phyloP scores from a whole-genome alignment of 2,888 invertebrate genomes.

The Drosophila quasianomalipes region DNA sequence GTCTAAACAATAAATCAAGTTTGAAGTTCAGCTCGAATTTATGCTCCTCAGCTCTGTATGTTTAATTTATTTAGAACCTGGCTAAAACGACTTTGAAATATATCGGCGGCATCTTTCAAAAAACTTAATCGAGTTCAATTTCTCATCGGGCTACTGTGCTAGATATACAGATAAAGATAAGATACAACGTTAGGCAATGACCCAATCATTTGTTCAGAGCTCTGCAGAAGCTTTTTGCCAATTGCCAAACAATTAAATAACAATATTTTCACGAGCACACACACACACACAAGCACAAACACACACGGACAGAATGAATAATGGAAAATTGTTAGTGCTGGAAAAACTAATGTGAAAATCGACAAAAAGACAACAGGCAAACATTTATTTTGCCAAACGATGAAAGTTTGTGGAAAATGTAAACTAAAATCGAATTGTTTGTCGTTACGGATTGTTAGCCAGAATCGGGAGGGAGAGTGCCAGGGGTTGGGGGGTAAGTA shows the following conservation, averaged over 20 bases:
- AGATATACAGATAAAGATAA: slow-evolving; percentile 10
- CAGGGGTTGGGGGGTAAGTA: background rate
- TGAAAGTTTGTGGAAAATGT: slow-evolving; percentile 68
- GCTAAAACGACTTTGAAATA: slow-evolving; percentile 57
- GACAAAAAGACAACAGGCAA: slow-evolving; percentile 37
- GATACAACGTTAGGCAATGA: slow-evolving; percentile 25
- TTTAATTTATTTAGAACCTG: slow-evolving; percentile 53
- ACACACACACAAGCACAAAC: background rate
- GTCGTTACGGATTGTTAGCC: slow-evolving; percentile 64
- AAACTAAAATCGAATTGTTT: slow-evolving; percentile 72
- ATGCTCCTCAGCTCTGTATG: slow-evolving; percentile 41
- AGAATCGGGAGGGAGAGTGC: background rate
- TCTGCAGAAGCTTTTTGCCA: slow-evolving; percentile 32
- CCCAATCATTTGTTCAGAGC: slow-evolving; percentile 19
- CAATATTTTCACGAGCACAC: slow-evolving; percentile 64
- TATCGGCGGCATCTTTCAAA: slow-evolving; percentile 56
- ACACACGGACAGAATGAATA: background rate
- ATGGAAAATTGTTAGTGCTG: slow-evolving; percentile 16
- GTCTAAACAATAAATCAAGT: slow-evolving; percentile 66
- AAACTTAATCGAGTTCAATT: slow-evolving; percentile 39
- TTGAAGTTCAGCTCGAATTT: slow-evolving; percentile 43
- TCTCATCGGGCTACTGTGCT: slow-evolving; percentile 52
- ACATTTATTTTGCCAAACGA: slow-evolving; percentile 71
- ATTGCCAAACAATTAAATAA: slow-evolving; percentile 74
- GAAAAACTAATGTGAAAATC: slow-evolving; percentile 55